Evolutionary conservation across 2,888 invertebrate genomes (phyloP).

Genomic region (Pheosia tremula): DNA sequence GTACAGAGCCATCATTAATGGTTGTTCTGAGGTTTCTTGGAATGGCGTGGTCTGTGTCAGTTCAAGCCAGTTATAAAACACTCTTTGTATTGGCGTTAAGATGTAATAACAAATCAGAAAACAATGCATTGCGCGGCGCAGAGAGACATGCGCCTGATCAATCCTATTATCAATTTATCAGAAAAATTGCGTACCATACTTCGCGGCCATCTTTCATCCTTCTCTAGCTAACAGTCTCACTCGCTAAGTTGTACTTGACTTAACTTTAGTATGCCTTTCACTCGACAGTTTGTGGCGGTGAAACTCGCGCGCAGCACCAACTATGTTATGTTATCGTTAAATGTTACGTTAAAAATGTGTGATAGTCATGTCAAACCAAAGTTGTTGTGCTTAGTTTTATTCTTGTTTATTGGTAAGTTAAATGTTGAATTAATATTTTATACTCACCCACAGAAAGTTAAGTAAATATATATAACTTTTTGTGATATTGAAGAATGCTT

Average conservation of each 20-base stretch:
- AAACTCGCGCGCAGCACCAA: constrained; percentile 25
- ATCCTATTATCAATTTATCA: background rate
- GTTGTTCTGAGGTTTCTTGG: no score
- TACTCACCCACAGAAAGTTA: no score
- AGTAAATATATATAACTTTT: no score
- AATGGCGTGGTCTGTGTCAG: no score
- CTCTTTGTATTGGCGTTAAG: no score
- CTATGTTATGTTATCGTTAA: constrained; percentile 41
- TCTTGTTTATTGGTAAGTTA: constrained; percentile 32
- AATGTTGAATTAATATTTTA: background rate
- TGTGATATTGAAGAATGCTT: no score
- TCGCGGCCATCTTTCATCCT: constrained; percentile 42
- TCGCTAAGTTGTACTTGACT: constrained; percentile 46
- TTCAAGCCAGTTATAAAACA: no score
- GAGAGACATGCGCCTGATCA: background rate
- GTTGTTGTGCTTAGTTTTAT: constrained; percentile 59
- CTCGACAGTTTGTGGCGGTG: constrained; percentile 39
- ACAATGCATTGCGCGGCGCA: no score
- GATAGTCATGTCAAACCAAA: constrained; percentile 71
- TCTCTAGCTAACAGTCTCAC: constrained; percentile 48
- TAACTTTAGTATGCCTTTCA: constrained; percentile 64
- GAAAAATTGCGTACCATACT: constrained; percentile 12
- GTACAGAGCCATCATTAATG: no score
- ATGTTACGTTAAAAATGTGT: constrained; percentile 30
- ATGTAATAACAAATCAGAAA: no score